Evolutionary conservation across 2,888 invertebrate genomes (phyloP).

Genomic region (Strigamia crassipes): DNA sequence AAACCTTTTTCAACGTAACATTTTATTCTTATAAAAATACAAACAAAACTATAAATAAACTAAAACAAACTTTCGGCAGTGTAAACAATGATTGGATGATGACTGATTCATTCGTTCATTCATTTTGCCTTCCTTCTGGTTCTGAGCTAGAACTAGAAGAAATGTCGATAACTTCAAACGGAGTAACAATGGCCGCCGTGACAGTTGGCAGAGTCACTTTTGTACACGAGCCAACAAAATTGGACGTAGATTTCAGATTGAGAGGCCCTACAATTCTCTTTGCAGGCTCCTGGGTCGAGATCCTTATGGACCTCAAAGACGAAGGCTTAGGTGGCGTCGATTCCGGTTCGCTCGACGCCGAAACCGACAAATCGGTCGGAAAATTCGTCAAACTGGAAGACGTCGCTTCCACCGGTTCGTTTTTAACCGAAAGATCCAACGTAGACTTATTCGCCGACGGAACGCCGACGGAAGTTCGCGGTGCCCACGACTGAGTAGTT

Average conservation of each 20-base stretch:
- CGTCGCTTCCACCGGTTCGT: neutral
- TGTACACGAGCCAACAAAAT: neutral
- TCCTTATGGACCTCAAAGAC: neutral
- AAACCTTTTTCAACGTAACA: no score
- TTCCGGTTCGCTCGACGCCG: neutral
- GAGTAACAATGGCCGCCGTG: neutral
- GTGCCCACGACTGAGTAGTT: neutral
- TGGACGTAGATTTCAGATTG: neutral
- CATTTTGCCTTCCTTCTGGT: neutral
- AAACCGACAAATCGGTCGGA: slow-evolving; percentile 14
- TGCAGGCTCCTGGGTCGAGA: slow-evolving; percentile 1
- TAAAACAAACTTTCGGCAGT: no score
- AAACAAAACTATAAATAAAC: no score
- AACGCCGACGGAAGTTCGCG: neutral
- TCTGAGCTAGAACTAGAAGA: slow-evolving; percentile 36
- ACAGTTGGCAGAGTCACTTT: neutral
- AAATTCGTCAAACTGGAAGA: slow-evolving; percentile 18
- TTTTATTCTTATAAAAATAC: no score
- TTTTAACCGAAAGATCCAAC: neutral
- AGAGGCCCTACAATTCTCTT: neutral
- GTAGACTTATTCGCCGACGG: neutral
- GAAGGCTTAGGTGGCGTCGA: neutral
- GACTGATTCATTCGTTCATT: neutral
- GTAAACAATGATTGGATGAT: neutral
- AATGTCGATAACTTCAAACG: slow-evolving; percentile 10